Evolutionary conservation across 2,888 invertebrate genomes (phyloP).

Genomic region (Mimachlamys varia): DNA sequence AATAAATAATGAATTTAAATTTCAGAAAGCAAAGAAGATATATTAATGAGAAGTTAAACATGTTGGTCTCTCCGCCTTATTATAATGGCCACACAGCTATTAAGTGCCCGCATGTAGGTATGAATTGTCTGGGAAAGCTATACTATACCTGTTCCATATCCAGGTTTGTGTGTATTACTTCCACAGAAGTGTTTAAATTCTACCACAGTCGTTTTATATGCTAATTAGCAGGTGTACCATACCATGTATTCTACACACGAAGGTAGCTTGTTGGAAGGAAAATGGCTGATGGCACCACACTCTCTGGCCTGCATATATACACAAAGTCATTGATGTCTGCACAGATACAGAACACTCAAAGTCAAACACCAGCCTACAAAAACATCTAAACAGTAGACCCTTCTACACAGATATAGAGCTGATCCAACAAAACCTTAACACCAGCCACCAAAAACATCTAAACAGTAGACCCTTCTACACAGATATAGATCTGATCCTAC

Average conservation of each 20-base stretch:
- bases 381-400: background rate
- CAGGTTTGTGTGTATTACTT: background rate
- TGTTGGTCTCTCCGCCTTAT: too few species aligned
- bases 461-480: too few species aligned
- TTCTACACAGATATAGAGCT: background rate
- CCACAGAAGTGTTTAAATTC: background rate
- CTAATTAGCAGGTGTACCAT: background rate
- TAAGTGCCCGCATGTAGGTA: too few species aligned
- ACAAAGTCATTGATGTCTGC: background rate
- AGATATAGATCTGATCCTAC: too few species aligned
- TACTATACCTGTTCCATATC: background rate
- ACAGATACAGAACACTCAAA: background rate
- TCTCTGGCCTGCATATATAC: background rate
- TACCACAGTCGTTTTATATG: background rate
- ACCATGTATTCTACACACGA: background rate
- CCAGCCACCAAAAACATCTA: too few species aligned
- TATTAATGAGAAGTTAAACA: too few species aligned
- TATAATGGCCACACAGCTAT: too few species aligned
- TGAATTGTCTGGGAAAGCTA: background rate
- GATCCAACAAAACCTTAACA: background rate
- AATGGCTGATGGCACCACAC: background rate
- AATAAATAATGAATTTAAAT: too few species aligned
- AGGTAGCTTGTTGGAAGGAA: background rate
- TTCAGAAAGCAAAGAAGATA: too few species aligned
- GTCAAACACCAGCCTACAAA: background rate